A percentile compares a stretch with the other conserved stretches of the same genome.
phyloP scores from a whole-genome alignment of 2,888 invertebrate genomes.

The Fissipunctia ypsillon region DNA sequence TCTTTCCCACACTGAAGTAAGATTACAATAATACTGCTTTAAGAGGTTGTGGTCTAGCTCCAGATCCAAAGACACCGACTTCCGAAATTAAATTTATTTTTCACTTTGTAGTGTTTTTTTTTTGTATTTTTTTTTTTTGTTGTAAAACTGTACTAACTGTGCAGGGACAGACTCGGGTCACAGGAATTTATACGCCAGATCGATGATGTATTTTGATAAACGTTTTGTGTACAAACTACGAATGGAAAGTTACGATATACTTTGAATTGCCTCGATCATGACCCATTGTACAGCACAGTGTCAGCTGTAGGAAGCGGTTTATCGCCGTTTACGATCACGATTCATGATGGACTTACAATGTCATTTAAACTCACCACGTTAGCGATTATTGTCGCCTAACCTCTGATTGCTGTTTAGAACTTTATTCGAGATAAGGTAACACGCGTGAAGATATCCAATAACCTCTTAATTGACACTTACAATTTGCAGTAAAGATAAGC shows the following conservation, averaged over 20 bases:
- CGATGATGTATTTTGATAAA: not conserved
- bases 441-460: constrained; percentile 33
- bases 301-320: constrained; percentile 9
- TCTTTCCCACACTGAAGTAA: too few species aligned
- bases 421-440: constrained; percentile 37
- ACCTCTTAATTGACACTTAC: constrained; percentile 36
- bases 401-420: constrained; percentile 35
- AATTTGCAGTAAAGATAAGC: constrained; percentile 54
- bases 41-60: too few species aligned
- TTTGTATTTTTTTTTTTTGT: too few species aligned
- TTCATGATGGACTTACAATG: constrained; percentile 10
- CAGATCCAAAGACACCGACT: too few species aligned
- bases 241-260: constrained; percentile 10
- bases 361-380: constrained; percentile 19
- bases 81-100: too few species aligned
- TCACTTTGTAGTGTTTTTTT: too few species aligned
- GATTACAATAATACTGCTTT: too few species aligned
- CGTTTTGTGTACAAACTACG: constrained; percentile 21
- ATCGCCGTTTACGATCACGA: constrained; percentile 1
- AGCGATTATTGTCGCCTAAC: constrained; percentile 29
- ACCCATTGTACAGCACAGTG: constrained; percentile 9
- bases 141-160: too few species aligned
- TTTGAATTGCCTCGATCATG: constrained; percentile 19
- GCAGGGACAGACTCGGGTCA: not conserved
- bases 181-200: not conserved